Evolutionary conservation across 1,140 invertebrate genomes (phyloP).

Genomic region (Trichonephila clavata): DNA sequence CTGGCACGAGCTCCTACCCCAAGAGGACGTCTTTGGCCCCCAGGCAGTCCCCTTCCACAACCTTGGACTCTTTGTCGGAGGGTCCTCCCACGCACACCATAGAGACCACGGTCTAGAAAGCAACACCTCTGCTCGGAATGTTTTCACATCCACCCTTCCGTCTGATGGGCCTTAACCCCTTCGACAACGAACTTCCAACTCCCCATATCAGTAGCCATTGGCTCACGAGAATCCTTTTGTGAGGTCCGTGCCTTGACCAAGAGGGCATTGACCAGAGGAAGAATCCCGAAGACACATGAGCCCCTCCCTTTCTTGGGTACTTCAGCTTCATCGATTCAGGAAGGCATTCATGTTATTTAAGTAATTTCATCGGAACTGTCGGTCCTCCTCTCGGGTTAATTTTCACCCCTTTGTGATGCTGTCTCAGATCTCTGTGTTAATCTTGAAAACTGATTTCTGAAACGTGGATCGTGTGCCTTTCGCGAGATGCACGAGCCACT

Average conservation of each 20-base stretch:
- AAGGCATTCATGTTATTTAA: slow-evolving; percentile 10
- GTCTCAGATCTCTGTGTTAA: background rate
- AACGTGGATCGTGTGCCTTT: background rate
- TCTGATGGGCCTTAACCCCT: background rate
- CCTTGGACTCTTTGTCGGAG: slow-evolving; percentile 25
- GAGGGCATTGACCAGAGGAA: background rate
- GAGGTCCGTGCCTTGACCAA: background rate
- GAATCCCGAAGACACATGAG: too few relatives aligned
- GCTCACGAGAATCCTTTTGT: background rate
- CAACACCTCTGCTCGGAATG: background rate
- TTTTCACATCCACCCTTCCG: background rate
- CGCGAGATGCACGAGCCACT: background rate
- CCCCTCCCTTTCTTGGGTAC: background rate
- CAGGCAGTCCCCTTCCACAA: slow-evolving; percentile 26
- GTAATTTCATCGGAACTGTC: slow-evolving; percentile 8
- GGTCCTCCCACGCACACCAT: slow-evolving; percentile 11
- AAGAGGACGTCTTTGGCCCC: slow-evolving; percentile 38
- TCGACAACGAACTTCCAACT: slow-evolving; percentile 6
- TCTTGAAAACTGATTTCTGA: background rate
- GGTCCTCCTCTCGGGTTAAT: background rate
- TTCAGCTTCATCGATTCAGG: background rate
- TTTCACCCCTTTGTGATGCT: background rate
- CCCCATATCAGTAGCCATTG: slow-evolving; percentile 8
- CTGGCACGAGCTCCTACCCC: slow-evolving; percentile 64
- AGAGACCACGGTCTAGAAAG: background rate